phyloP scores from a whole-genome alignment of 1,140 invertebrate genomes.

The Tetranychus urticae region DNA sequence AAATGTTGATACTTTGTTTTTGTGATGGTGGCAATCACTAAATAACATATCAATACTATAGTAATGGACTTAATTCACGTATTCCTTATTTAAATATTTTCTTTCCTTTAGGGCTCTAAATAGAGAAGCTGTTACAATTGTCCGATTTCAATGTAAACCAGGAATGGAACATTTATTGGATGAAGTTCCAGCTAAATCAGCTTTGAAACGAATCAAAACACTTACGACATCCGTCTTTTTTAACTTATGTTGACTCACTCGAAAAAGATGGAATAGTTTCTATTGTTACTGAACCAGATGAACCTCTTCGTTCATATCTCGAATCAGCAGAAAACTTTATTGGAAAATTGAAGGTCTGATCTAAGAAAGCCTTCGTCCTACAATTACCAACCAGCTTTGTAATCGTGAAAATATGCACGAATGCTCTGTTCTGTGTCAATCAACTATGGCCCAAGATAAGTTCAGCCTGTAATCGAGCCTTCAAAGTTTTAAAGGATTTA shows the following conservation, averaged over 20 bases:
- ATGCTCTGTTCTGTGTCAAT: conserved; percentile 51
- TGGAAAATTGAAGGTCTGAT: background rate
- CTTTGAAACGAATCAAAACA: conserved; percentile 80
- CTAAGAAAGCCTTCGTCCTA: too few species aligned
- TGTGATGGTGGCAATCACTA: background rate
- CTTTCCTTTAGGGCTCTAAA: conserved; percentile 15
- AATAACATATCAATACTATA: background rate
- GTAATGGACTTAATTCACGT: background rate
- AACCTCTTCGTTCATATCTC: conserved; percentile 37
- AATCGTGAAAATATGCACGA: too few species aligned
- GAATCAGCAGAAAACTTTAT: conserved; percentile 38
- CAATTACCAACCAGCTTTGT: too few species aligned
- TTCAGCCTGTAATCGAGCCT: conserved; percentile 60
- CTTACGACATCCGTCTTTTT: conserved; percentile 79
- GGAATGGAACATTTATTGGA: conserved; percentile 33
- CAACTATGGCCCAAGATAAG: conserved; percentile 84
- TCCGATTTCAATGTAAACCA: conserved; percentile 22
- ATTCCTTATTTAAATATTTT: background rate
- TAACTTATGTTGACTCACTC: conserved; percentile 82
- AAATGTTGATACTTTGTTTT: background rate
- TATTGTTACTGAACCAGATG: conserved; percentile 72
- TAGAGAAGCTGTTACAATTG: conserved; percentile 22
- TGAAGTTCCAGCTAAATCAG: conserved; percentile 40
- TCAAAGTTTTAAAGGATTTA: conserved; percentile 64
- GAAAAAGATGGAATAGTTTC: conserved; percentile 32